Evolutionary conservation across 2,888 invertebrate species (phyloP).

Genomic region (Hemithea aestivaria): DNA sequence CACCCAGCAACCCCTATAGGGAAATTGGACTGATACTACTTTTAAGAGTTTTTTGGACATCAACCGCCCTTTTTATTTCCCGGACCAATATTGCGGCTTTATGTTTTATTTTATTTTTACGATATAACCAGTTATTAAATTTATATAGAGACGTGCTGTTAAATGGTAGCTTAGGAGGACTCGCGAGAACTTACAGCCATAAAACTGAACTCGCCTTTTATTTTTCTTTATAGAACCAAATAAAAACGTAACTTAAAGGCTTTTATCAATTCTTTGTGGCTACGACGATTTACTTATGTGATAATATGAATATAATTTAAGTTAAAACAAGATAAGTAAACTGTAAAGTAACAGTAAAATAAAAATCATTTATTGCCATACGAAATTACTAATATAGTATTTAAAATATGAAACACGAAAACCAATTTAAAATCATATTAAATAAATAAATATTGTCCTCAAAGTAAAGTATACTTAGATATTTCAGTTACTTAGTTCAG

Average conservation of each 20-base stretch:
- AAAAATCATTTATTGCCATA: too few relatives aligned
- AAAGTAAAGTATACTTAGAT: too few relatives aligned
- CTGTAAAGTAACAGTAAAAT: too few relatives aligned
- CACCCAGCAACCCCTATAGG: constrained; percentile 68
- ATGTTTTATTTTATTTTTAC: constrained; percentile 54
- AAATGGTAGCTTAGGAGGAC: constrained; percentile 12
- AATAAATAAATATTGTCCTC: too few relatives aligned
- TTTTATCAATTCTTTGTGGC: background rate
- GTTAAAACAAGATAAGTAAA: too few relatives aligned
- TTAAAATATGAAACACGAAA: too few relatives aligned
- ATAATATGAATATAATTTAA: too few relatives aligned
- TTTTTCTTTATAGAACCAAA: background rate
- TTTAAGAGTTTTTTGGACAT: constrained; percentile 72
- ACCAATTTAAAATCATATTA: too few relatives aligned
- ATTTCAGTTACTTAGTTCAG: too few relatives aligned
- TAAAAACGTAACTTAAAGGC: background rate
- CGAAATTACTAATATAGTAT: too few relatives aligned
- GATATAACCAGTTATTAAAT: constrained; percentile 48
- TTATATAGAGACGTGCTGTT: constrained; percentile 25
- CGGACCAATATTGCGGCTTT: constrained; percentile 64
- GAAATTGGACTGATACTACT: constrained; percentile 76
- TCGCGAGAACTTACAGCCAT: constrained; percentile 7
- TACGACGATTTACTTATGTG: too few relatives aligned
- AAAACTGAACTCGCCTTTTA: constrained; percentile 10
- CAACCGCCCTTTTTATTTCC: constrained; percentile 64